Evolutionary conservation across 2,113 vertebrate genomes (phyloP).

Genomic region (Chaetorhynchus papuensis): DNA sequence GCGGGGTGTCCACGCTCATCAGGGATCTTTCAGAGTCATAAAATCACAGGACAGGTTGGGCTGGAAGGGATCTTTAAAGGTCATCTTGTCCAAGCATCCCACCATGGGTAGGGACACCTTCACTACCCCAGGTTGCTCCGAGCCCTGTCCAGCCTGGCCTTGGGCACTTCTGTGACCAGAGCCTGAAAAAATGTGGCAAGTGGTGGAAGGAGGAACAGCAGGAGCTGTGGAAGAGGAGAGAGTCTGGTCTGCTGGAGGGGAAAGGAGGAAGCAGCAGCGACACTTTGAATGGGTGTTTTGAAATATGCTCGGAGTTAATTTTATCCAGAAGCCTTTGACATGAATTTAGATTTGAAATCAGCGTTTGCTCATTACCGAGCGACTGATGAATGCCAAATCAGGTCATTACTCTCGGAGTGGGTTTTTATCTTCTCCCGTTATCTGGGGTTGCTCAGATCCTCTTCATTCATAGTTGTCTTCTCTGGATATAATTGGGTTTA

Average conservation of each 20-base stretch:
- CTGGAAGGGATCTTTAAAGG: neutral
- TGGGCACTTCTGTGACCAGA: neutral
- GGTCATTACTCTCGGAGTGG: neutral
- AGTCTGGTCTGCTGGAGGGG: neutral
- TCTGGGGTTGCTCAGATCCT: neutral
- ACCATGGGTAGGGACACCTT: neutral
- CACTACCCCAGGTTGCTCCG: neutral
- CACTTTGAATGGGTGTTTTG: neutral
- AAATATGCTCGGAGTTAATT: neutral
- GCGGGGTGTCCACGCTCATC: neutral
- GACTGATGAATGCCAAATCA: neutral
- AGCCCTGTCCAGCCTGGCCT: accelerated
- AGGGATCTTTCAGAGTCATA: neutral
- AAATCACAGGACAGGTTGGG: neutral
- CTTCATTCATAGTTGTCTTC: neutral
- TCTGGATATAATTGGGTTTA: neutral
- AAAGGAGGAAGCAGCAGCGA: neutral
- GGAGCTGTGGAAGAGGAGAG: neutral
- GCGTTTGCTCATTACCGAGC: neutral
- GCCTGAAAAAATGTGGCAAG: neutral
- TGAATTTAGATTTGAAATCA: neutral
- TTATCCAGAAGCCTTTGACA: neutral
- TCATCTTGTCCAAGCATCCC: neutral
- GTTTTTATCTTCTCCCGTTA: neutral
- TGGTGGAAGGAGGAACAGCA: neutral